Base-by-base conservation (phyloP, 1,140 invertebrate species). In the Heliconius nattereri region DNA sequence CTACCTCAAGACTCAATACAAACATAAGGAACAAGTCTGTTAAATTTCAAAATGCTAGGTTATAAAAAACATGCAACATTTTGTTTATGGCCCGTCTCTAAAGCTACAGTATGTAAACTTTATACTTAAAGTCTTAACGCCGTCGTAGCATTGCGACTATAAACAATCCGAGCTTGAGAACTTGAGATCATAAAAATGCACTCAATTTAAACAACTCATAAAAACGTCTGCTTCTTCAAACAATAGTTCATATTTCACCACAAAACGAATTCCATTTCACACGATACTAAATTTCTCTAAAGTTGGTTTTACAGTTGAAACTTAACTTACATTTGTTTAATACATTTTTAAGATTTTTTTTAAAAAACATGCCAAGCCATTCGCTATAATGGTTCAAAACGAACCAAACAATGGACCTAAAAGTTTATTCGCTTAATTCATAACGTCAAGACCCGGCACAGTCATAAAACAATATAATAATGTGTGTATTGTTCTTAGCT, bases 391-490 rank as follows among this genome's bases (percentile, higher is more conserved):
- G 29, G 49, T 72, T 70, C 20, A 72, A 57, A 72, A 78, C 70
- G 72, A 78, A 81, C 35, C 54, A 76, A 81, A 81, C 75, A 80
- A 80, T 73, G 45, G 76, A 45, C 9, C 70, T 75, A 79, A 87
- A 29, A 86, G 82, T 86, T 83, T 76, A 79, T 82, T 86, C 86
- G 82, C 85, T 88, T 89, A 89, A 90, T 91, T 86, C 86, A 78
- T 83, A 86, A 85, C 83, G 83, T 86, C 89, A 88, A 85, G 88
- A 89, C 83, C 85, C 82, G 71, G 79, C 83, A 76, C 78, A 85
- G 86, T 88, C 86, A 88, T 92, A 91, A 91, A 89, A 91, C 89
- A 91, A 90, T 91, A 88, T 86, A 90, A 91, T 91, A 88, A 88
- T 86, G 76, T 90, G 86, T 83, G 87, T 85, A 86, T 86, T 87